Conservation (phyloP, 2,888 invertebrate genomes). For the Cheilosia scutellata region DNA sequence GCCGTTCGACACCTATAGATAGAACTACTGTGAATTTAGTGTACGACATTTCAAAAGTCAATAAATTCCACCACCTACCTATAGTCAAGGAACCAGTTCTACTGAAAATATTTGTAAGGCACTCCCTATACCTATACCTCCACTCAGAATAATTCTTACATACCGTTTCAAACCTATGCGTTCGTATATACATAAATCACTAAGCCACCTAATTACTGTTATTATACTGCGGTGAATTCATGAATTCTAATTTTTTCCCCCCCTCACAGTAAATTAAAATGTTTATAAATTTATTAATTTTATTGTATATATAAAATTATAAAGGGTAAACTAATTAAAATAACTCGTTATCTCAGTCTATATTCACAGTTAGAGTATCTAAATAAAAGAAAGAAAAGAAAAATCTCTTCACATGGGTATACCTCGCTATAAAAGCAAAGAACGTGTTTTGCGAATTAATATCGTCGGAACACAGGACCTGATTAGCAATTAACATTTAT, state of each 20-base stretch:
- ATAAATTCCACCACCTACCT: not conserved
- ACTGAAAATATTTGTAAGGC: not conserved
- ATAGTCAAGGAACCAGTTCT: not conserved
- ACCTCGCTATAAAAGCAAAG: slow-evolving; percentile 27
- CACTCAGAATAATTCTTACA: not conserved
- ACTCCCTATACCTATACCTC: not conserved
- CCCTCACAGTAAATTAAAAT: not conserved
- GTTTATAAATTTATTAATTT: slow-evolving; percentile 62
- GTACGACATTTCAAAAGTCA: not conserved
- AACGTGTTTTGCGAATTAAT: slow-evolving; percentile 61
- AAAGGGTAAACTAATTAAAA: slow-evolving; percentile 64
- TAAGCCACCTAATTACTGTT: slow-evolving; percentile 37
- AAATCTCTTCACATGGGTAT: slow-evolving; percentile 15
- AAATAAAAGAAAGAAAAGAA: slow-evolving; percentile 13
- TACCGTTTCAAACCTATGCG: not conserved
- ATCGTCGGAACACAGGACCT: slow-evolving; percentile 40
- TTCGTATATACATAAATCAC: not conserved
- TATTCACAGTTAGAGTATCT: slow-evolving; percentile 11
- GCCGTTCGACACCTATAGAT: not conserved
- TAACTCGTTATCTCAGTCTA: slow-evolving; percentile 43
- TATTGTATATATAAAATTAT: slow-evolving; percentile 58
- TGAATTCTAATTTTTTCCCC: slow-evolving; percentile 39
- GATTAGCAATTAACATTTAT: slow-evolving; percentile 61
- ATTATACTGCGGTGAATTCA: slow-evolving; percentile 30
- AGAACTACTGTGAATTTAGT: not conserved